Conservation (phyloP, 2,113 vertebrate genomes). For the Thryonomys swinderianus region DNA sequence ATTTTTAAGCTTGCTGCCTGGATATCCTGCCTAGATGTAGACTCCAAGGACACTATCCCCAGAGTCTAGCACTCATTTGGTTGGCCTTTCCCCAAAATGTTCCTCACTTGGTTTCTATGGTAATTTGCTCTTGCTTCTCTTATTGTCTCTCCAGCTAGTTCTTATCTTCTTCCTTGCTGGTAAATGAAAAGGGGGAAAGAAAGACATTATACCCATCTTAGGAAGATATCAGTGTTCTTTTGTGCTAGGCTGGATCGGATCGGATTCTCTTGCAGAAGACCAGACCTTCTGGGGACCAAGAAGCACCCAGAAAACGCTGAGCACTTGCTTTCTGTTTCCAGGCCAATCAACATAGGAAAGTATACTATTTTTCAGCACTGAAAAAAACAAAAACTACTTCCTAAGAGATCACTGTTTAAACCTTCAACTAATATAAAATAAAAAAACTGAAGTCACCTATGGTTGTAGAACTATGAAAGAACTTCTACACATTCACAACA, state of each 20-base stretch:
- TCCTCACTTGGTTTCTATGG: not conserved
- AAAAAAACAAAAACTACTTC: slow-evolving; percentile 37
- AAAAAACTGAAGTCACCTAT: slow-evolving; percentile 23
- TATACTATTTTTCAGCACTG: not conserved
- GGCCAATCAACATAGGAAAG: not conserved
- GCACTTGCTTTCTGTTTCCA: not conserved
- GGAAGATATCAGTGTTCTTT: slow-evolving; percentile 27
- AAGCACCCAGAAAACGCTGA: not conserved
- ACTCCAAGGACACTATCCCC: not conserved
- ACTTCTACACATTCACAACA: not conserved
- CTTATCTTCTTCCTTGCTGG: not conserved
- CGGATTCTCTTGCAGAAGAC: not conserved
- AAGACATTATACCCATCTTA: not conserved
- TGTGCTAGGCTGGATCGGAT: not conserved
- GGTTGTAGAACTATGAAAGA: slow-evolving; percentile 5
- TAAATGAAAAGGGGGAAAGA: slow-evolving; percentile 21
- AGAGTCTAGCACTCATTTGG: not conserved
- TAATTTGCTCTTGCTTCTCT: not conserved
- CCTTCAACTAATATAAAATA: slow-evolving; percentile 29
- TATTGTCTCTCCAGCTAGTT: not conserved
- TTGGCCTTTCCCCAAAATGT: not conserved
- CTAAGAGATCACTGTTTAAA: not conserved
- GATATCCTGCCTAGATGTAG: not conserved
- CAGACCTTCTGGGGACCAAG: not conserved
- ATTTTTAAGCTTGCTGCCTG: not conserved